Evolutionary conservation across 92 coral and sea anemone genomes (phyloP), one percentile per base, ranked within the genome.

Genomic region (Palythoa grandiflora): DNA sequence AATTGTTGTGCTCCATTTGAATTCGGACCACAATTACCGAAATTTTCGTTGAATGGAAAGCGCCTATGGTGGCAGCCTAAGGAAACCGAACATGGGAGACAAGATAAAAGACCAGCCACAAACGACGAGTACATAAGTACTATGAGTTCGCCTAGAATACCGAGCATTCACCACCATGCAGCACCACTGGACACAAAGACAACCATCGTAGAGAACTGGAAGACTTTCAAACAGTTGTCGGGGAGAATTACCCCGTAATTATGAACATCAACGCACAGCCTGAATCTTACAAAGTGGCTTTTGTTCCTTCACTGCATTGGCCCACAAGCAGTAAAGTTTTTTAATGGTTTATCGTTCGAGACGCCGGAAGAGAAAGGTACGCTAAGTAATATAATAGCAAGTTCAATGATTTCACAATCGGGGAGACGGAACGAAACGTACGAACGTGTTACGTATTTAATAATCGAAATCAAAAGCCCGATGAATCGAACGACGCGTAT

Each of bases 391-490:
- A 88, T 88, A 38, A 51, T 75, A 35, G 68, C 51, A 61, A 89
- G 51, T 84, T 89, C 19, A 63, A 83, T 5, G 63, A 83, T n/a
- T 89, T 73, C 66, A 21, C 92, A 3, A 89, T 89, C 48, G 88
- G 92, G 16, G 85, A 89, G 37, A 71, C 61, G 20, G 28, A 89
- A 89, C 38, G 79, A 89, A 57, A 84, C 88, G 4, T 89, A 60
- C 21, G 72, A 84, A 71, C 53, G 91, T n/a, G 91, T n/a, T 89
- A 83, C 80, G 57, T 74, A 19, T 89, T 89, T 38, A 89, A 89
- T 57, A n/a, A 78, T 16, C 14, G 85, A 40, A 83, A 75, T 70
- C 88, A 89, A 20, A 75, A 21, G 19, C 53, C 36, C 21, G 72
- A 74, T 1, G 78, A 83, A 47, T 60, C 28, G 78, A 14, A 66